These are phyloP conservation scores for Nomada flava DNA, from an alignment of 2,888 invertebrate genomes.

Conservation along the genomic window DNA sequence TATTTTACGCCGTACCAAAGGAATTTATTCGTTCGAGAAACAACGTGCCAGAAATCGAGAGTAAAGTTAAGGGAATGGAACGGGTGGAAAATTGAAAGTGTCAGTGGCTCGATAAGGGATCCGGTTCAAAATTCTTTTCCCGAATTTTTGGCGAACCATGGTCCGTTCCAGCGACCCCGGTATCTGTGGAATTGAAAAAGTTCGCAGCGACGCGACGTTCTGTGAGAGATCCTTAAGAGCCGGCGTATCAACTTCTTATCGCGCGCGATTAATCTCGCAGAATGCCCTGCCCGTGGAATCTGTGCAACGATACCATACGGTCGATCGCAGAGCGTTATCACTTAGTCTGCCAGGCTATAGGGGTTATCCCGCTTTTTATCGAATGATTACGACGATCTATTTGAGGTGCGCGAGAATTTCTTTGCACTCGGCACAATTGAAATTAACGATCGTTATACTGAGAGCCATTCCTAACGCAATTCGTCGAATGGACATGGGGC, in stretches of 20 bases:
- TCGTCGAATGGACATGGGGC: not conserved
- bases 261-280: conserved; percentile 63
- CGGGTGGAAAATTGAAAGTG: conserved; percentile 33
- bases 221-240: conserved; percentile 50
- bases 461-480: not conserved
- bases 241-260: conserved; percentile 63
- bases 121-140: conserved; percentile 37
- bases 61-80: not conserved
- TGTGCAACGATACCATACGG: conserved; percentile 17
- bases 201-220: conserved; percentile 43
- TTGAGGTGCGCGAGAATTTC: not conserved
- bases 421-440: not conserved
- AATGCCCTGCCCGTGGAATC: conserved; percentile 19
- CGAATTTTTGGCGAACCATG: conserved; percentile 26
- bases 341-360: conserved; percentile 15
- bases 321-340: conserved; percentile 54
- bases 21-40: too few relatives aligned
- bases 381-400: conserved; percentile 25
- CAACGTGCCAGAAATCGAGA: too few relatives aligned
- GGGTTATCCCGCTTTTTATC: not conserved
- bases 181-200: conserved; percentile 66
- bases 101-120: conserved; percentile 25
- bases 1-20: too few relatives aligned
- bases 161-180: conserved; percentile 2
- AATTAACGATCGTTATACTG: too few relatives aligned